phyloP scores from a whole-genome alignment of 1,140 invertebrate species.

The Mamestra configurata region DNA sequence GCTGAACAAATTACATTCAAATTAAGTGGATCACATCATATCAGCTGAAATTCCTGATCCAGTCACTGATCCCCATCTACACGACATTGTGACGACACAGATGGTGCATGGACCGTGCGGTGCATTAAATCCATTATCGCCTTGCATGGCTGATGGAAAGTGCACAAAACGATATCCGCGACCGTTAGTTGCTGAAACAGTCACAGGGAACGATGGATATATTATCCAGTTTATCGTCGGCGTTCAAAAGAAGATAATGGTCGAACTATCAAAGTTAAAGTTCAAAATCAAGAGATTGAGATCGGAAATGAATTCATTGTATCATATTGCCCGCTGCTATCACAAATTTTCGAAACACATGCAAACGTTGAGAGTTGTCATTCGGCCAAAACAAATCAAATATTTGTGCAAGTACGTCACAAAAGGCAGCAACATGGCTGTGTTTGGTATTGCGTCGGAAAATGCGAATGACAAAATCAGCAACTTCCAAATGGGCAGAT shows the following conservation, averaged over 20 bases:
- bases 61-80: constrained; percentile 55
- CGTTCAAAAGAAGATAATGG: constrained; percentile 57
- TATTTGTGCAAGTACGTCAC: constrained; percentile 34
- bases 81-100: constrained; percentile 61
- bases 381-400: constrained; percentile 27
- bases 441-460: constrained; percentile 46
- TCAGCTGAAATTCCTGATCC: constrained; percentile 52
- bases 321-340: constrained; percentile 56
- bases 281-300: constrained; percentile 52
- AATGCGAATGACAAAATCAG: constrained; percentile 54
- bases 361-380: constrained; percentile 51
- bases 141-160: constrained; percentile 59
- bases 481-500: constrained; percentile 52
- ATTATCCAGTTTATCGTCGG: constrained; percentile 59
- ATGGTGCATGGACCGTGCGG: constrained; percentile 61
- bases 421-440: constrained; percentile 52
- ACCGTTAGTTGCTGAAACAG: constrained; percentile 55
- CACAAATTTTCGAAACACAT: constrained; percentile 55
- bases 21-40: constrained; percentile 55
- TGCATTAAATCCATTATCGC: constrained; percentile 55
- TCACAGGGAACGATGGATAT: constrained; percentile 60
- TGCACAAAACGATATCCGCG: constrained; percentile 62
- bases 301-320: constrained; percentile 58
- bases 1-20: constrained; percentile 37
- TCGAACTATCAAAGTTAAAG: constrained; percentile 53